Percentiles rank a stretch among this genome's conserved stretches.
Evolutionary conservation across 2,113 vertebrate genomes (phyloP).

Genomic region (Pionites leucogaster): DNA sequence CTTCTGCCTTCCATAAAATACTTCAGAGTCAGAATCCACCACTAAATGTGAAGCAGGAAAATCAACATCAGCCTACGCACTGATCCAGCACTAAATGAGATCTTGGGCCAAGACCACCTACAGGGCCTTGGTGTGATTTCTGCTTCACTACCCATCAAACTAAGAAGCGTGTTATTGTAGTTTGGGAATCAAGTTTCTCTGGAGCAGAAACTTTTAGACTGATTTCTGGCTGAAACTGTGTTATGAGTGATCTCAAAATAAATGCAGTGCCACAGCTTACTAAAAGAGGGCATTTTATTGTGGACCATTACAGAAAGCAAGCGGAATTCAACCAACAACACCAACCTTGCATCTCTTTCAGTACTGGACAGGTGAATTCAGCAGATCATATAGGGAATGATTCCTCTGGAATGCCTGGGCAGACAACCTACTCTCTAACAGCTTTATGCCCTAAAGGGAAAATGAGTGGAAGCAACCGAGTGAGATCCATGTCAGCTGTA

Average conservation of each 20-base stretch:
- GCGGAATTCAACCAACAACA: not conserved
- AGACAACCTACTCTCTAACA: not conserved
- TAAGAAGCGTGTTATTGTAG: not conserved
- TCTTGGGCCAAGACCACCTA: not conserved
- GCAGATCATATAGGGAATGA: not conserved
- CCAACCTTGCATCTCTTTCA: not conserved
- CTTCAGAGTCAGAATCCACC: not conserved
- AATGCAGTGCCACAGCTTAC: not conserved
- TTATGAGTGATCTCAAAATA: not conserved
- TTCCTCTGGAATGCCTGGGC: not conserved
- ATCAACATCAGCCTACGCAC: not conserved
- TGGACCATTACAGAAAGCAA: not conserved
- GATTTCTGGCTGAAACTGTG: not conserved
- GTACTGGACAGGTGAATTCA: not conserved
- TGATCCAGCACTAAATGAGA: not conserved
- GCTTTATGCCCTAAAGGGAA: not conserved
- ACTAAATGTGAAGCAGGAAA: not conserved
- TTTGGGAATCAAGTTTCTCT: not conserved
- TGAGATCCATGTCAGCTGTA: not conserved
- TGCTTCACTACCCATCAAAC: not conserved
- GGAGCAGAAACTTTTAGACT: not conserved
- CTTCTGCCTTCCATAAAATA: not conserved
- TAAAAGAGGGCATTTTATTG: not conserved
- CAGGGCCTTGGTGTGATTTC: not conserved
- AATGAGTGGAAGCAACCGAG: not conserved